Conservation (phyloP, 1,140 invertebrate genomes). For the Ridgeia piscesae region DNA sequence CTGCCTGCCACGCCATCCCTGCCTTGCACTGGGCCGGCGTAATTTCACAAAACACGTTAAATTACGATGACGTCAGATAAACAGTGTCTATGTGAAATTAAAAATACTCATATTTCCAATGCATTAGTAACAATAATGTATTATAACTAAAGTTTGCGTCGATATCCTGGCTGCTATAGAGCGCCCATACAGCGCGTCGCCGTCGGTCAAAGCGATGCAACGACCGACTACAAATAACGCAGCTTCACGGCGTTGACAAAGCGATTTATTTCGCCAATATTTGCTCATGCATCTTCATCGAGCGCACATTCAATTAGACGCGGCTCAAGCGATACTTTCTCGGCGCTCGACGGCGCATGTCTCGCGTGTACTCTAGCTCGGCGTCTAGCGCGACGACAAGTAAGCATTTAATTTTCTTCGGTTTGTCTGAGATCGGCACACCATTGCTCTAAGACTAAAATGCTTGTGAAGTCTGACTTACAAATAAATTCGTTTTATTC, state of each 20-base stretch:
- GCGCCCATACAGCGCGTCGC: not conserved
- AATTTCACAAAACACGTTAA: not conserved
- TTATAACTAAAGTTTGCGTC: not conserved
- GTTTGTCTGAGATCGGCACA: not conserved
- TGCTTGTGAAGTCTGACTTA: not conserved
- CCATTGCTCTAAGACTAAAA: not conserved
- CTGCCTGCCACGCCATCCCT: not conserved
- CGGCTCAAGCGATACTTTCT: not conserved
- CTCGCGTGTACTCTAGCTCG: not conserved
- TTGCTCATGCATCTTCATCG: constrained; percentile 4
- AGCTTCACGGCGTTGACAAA: not conserved
- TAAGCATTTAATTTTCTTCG: not conserved
- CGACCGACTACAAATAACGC: not conserved
- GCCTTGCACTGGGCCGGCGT: not conserved
- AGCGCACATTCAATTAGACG: not conserved
- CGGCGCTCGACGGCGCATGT: not conserved
- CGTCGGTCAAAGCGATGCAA: not conserved
- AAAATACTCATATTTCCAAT: not conserved
- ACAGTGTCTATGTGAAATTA: not conserved
- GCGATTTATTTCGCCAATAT: constrained; percentile 1
- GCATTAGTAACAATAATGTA: not conserved
- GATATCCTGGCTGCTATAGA: not conserved
- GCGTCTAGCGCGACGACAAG: not conserved
- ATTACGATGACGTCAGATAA: not conserved
- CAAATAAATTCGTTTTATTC: not conserved